These are phyloP conservation scores for Octomys mimax DNA, from an alignment of 2,797 vertebrate species.

Conservation along the genomic window DNA sequence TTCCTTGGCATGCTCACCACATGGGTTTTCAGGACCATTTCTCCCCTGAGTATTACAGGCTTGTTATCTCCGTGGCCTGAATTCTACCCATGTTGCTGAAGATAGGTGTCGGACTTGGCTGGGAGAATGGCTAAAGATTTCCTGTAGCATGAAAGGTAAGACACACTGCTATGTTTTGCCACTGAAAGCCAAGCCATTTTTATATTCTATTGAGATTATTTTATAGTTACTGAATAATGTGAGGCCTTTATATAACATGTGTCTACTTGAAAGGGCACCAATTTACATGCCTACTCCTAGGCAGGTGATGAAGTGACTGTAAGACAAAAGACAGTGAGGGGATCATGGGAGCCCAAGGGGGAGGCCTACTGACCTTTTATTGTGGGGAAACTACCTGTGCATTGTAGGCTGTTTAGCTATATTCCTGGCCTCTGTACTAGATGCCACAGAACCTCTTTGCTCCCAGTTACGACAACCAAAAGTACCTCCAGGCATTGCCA, in stretches of 20 bases:
- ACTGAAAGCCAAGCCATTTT: constrained; percentile 8
- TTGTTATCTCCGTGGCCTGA: constrained; percentile 95
- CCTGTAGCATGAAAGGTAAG: constrained; percentile 93
- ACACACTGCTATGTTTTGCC: neutral
- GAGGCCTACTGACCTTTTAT: neutral
- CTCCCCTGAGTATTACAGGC: constrained; percentile 88
- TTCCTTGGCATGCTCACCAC: neutral
- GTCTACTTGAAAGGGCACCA: neutral
- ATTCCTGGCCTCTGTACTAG: neutral
- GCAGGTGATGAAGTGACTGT: neutral
- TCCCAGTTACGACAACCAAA: neutral
- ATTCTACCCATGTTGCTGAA: constrained; percentile 86
- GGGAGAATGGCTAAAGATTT: constrained; percentile 94
- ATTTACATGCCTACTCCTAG: neutral
- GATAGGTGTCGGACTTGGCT: constrained; percentile 93
- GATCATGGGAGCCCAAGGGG: neutral
- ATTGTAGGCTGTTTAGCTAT: neutral
- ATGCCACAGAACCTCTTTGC: neutral
- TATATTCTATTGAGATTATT: constrained; percentile 52
- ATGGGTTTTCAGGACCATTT: neutral
- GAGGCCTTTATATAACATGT: neutral
- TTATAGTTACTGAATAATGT: neutral
- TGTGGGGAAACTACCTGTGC: neutral
- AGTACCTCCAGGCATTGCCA: neutral
- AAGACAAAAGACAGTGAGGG: neutral